phyloP scores from a whole-genome alignment of 1,140 invertebrate genomes.

The Dendrolimus punctatus region DNA sequence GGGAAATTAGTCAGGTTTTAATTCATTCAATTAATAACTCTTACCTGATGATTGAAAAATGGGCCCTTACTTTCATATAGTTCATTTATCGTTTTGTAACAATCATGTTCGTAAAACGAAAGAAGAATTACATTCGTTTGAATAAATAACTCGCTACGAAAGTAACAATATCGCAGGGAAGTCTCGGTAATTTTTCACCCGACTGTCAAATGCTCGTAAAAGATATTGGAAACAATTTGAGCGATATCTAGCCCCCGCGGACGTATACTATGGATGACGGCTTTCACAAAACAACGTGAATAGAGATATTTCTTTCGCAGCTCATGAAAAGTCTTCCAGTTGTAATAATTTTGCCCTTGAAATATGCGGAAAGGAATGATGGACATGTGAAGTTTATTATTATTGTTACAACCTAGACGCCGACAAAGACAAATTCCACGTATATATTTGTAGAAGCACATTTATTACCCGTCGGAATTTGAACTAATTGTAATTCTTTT shows the following conservation, averaged over 20 bases:
- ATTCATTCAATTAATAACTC: too few relatives aligned
- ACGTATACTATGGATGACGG: conserved; percentile 21
- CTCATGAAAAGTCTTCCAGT: conserved; percentile 11
- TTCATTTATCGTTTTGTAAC: too few relatives aligned
- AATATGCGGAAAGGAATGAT: not conserved
- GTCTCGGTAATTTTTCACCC: conserved; percentile 46
- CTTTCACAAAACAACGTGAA: conserved; percentile 29
- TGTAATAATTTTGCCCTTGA: conserved; percentile 14
- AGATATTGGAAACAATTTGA: conserved; percentile 63
- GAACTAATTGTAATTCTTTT: too few relatives aligned
- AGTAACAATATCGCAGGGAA: conserved; percentile 39
- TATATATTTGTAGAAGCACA: too few relatives aligned
- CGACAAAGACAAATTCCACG: too few relatives aligned
- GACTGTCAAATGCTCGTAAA: conserved; percentile 54
- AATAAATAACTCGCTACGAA: conserved; percentile 32
- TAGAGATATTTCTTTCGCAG: conserved; percentile 22
- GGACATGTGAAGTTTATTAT: too few relatives aligned
- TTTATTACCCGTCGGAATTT: too few relatives aligned
- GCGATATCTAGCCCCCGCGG: conserved; percentile 33
- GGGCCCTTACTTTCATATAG: too few relatives aligned
- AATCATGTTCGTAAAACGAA: conserved; percentile 6
- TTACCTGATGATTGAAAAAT: too few relatives aligned
- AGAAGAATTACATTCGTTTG: conserved; percentile 14
- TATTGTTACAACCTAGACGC: too few relatives aligned
- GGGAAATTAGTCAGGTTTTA: too few relatives aligned